Evolutionary conservation across 2,797 vertebrate species (phyloP), one percentile per base, ranked within the genome.

Genomic region (Urophycis tenuis): DNA sequence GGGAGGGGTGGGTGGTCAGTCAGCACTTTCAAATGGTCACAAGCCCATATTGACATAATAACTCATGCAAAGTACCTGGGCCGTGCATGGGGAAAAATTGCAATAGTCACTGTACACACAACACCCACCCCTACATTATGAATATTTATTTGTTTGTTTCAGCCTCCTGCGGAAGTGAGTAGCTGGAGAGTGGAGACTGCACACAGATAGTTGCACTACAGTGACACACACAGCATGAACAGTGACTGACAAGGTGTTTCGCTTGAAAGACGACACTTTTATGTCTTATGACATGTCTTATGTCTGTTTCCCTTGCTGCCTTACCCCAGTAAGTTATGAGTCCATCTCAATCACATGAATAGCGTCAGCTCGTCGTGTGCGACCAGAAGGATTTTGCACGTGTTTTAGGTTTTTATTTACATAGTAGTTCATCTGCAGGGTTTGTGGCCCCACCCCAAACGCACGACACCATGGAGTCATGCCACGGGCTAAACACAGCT

Each of bases 21-120:
- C 86, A 90, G 82, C 78, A 81, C 49, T 82, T 81, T 34, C 49
- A 84, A 77, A 79, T 86, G 81, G 84, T 81, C 35, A 8, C 30
- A 33, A 77, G 86, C 80, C 81, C 73, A 75, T 87, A 83, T 88
- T 89, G 85, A 90, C 82, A 84, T 81, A 81, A 71, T 36, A 72
- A 67, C 7, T 33, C 84, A n/a, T n/a, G 91, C 90, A 92, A 93
- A 93, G 91, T 91, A 93, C 91, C 53, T 64, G 53, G 7, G 5
- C 25, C n/a, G n/a, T n/a, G n/a, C n/a, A n/a, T n/a, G n/a, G n/a
- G n/a, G n/a, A n/a, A n/a, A n/a, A n/a, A n/a, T n/a, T n/a, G n/a
- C n/a, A n/a, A n/a, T n/a, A n/a, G n/a, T 34, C 25, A 73, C 19
- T 12, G 35, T 39, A n/a, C 34, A 73, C 33, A 41, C 72, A 36